Percentiles rank a stretch among this genome's conserved stretches.
Evolutionary conservation across 2,113 vertebrate genomes (phyloP).

Genomic region (Melozone crissalis): DNA sequence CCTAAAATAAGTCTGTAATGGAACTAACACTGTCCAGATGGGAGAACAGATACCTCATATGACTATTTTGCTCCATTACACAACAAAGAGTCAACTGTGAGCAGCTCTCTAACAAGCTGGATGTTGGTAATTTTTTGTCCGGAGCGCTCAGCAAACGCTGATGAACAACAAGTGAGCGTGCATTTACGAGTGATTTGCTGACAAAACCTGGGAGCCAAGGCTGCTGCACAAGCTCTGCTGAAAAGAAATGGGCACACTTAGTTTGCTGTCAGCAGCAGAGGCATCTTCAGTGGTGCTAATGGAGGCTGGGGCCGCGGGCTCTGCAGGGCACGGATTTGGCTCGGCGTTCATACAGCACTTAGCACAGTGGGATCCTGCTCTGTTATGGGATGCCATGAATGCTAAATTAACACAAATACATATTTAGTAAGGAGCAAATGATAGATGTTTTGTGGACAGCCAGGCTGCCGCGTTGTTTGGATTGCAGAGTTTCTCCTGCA

Average conservation of each 20-base stretch:
- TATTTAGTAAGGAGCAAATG: conserved; percentile 51
- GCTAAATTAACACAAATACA: conserved; percentile 43
- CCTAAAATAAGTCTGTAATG: conserved; percentile 21
- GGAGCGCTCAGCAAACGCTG: not conserved
- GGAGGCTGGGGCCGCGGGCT: not conserved
- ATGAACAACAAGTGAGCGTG: conserved; percentile 7
- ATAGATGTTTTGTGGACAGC: conserved; percentile 31
- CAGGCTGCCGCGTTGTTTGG: conserved; percentile 10
- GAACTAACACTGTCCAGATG: conserved; percentile 33
- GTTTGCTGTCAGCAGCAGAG: conserved; percentile 13
- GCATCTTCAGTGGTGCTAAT: conserved; percentile 7
- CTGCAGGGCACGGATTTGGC: conserved; percentile 36
- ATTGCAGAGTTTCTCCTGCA: conserved; percentile 1
- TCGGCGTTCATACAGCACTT: not conserved
- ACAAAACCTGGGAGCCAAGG: not conserved
- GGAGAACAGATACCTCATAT: conserved; percentile 2
- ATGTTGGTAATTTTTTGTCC: conserved; percentile 11
- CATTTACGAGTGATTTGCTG: conserved; percentile 15
- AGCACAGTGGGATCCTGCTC: conserved; percentile 23
- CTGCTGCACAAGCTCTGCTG: not conserved
- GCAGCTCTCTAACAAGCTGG: conserved; percentile 6
- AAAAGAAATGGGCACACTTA: conserved; percentile 15
- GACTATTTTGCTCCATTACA: conserved; percentile 42
- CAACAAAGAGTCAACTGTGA: conserved; percentile 31
- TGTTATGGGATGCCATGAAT: conserved; percentile 32